Conservation (phyloP, 2,113 vertebrate genomes). For the Hemibagrus wyckioides region DNA sequence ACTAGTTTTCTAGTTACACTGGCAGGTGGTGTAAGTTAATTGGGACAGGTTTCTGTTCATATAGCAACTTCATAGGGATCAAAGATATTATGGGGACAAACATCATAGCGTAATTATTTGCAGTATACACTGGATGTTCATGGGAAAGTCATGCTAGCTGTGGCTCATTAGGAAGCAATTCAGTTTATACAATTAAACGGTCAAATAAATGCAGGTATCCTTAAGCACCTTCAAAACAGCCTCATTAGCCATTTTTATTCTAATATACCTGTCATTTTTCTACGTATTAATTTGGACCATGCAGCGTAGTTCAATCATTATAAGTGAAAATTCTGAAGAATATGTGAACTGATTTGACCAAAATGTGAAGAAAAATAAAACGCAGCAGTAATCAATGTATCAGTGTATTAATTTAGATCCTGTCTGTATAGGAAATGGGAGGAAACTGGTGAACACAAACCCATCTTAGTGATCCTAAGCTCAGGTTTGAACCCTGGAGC, state of each 20-base stretch:
- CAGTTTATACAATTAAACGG: background rate
- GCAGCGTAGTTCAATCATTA: background rate
- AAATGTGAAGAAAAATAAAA: background rate
- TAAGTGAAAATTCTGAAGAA: background rate
- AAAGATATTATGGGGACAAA: background rate
- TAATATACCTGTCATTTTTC: background rate
- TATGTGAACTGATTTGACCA: background rate
- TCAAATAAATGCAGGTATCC: background rate
- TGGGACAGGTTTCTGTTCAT: background rate
- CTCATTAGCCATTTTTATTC: background rate
- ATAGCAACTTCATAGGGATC: background rate
- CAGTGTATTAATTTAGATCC: background rate
- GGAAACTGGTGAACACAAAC: background rate
- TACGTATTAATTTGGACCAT: background rate
- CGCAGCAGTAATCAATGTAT: background rate
- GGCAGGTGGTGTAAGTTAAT: constrained; percentile 16
- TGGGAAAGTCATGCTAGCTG: background rate
- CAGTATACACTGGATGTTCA: background rate
- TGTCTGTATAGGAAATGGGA: background rate
- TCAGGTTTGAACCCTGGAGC: background rate
- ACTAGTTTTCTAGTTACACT: background rate
- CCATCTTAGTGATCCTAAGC: background rate
- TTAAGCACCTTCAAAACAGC: background rate
- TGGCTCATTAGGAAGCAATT: background rate
- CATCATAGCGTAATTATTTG: background rate